Conservation (phyloP, 2,888 invertebrate genomes). For the Torymus tubicola region DNA sequence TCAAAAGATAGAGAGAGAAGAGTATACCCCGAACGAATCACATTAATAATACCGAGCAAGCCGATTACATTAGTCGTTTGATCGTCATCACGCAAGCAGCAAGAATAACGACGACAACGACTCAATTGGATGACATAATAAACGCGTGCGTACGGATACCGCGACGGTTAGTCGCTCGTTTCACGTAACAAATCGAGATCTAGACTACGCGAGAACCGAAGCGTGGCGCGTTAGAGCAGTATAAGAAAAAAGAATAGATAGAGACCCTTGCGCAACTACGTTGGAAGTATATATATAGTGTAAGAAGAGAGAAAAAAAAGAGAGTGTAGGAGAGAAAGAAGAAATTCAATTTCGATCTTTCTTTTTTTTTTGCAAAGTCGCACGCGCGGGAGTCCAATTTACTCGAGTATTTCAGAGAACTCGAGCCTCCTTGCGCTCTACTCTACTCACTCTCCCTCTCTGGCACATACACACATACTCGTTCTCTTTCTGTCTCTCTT, state of each 20-base stretch:
- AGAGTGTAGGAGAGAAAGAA: constrained; percentile 27
- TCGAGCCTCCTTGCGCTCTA: constrained; percentile 43
- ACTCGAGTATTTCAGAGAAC: constrained; percentile 57
- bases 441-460: not conserved
- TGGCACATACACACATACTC: not conserved
- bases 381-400: constrained; percentile 56
- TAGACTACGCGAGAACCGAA: constrained; percentile 12
- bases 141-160: constrained; percentile 37
- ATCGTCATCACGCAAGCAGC: constrained; percentile 39
- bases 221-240: constrained; percentile 2
- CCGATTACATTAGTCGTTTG: constrained; percentile 47
- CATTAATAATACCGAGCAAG: constrained; percentile 45
- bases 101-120: constrained; percentile 28
- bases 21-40: constrained; percentile 5
- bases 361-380: constrained; percentile 54
- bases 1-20: too few species aligned
- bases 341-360: constrained; percentile 59
- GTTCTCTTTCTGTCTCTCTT: not conserved
- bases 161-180: constrained; percentile 49
- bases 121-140: constrained; percentile 56
- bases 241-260: not conserved
- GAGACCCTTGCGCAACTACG: not conserved
- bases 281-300: not conserved
- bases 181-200: constrained; percentile 53
- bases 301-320: not conserved